These are phyloP conservation scores for Cinara cedri DNA, from an alignment of 2,888 invertebrate genomes.

Conservation along the genomic window DNA sequence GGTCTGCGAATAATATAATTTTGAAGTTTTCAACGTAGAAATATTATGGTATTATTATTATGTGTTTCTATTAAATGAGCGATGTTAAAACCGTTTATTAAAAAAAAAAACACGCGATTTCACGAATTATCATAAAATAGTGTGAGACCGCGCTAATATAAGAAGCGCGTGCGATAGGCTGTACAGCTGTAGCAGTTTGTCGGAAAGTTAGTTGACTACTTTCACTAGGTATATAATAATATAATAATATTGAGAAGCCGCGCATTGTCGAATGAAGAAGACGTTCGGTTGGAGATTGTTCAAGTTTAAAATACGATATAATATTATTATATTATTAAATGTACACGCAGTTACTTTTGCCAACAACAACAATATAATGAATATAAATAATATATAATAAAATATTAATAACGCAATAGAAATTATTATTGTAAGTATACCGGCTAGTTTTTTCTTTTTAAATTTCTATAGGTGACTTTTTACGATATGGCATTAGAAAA, in stretches of 20 bases:
- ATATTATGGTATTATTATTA: too few relatives aligned
- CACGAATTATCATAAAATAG: conserved; percentile 41
- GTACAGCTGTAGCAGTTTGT: conserved; percentile 28
- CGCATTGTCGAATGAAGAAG: conserved; percentile 26
- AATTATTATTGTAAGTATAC: background rate
- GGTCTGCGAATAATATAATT: background rate
- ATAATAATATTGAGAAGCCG: background rate
- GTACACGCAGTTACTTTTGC: conserved; percentile 37
- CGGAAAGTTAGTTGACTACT: conserved; percentile 48
- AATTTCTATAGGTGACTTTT: background rate
- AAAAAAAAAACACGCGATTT: conserved; percentile 30
- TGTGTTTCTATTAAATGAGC: background rate
- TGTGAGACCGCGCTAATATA: conserved; percentile 20
- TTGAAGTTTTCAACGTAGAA: background rate
- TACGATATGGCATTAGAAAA: background rate
- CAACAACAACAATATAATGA: conserved; percentile 30
- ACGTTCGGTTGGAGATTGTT: conserved; percentile 53
- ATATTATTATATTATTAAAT: conserved; percentile 23
- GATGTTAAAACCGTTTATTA: conserved; percentile 30
- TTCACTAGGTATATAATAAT: too few relatives aligned
- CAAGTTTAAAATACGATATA: conserved; percentile 39
- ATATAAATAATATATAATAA: background rate
- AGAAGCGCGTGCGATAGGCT: background rate
- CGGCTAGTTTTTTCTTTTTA: conserved; percentile 2
- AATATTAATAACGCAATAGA: conserved; percentile 21